phyloP scores from a whole-genome alignment of 2,888 invertebrate species.

The Psylliodes chrysocephalus region DNA sequence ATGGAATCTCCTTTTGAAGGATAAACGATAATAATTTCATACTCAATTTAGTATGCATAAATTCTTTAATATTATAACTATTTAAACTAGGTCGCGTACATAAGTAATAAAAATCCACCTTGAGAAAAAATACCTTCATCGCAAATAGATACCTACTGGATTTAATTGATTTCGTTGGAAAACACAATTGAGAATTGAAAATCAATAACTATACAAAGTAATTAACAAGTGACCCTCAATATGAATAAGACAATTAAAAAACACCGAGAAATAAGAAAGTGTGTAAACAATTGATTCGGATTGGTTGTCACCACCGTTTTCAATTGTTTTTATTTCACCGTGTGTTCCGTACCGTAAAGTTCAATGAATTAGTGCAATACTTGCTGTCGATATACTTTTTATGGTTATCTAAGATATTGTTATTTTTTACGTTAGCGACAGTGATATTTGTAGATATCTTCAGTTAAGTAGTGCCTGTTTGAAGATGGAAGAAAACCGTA shows the following conservation, averaged over 20 bases:
- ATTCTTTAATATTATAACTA: background rate
- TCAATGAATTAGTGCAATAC: slow-evolving; percentile 16
- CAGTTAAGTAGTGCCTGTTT: too few species aligned
- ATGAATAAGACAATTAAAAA: slow-evolving; percentile 22
- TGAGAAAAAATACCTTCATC: slow-evolving; percentile 1
- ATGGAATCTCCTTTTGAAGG: too few species aligned
- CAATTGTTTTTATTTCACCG: slow-evolving; percentile 12
- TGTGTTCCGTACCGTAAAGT: slow-evolving; percentile 19
- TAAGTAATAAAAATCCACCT: slow-evolving; percentile 9
- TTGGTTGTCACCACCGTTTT: slow-evolving; percentile 27
- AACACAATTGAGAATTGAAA: slow-evolving; percentile 16
- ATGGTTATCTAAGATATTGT: too few species aligned
- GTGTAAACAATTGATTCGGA: slow-evolving; percentile 28
- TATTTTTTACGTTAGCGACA: too few species aligned
- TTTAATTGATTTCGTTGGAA: slow-evolving; percentile 12
- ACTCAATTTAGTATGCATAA: background rate
- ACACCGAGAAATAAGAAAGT: slow-evolving; percentile 28
- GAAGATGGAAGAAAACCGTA: too few species aligned
- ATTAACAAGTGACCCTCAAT: slow-evolving; percentile 28
- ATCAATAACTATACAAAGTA: slow-evolving; percentile 24
- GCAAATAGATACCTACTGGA: background rate
- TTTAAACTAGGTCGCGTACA: background rate
- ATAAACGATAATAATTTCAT: background rate
- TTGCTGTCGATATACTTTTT: too few species aligned
- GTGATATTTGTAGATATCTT: too few species aligned